phyloP scores from a whole-genome alignment of 1,140 invertebrate species.

The Colletes latitarsis region DNA sequence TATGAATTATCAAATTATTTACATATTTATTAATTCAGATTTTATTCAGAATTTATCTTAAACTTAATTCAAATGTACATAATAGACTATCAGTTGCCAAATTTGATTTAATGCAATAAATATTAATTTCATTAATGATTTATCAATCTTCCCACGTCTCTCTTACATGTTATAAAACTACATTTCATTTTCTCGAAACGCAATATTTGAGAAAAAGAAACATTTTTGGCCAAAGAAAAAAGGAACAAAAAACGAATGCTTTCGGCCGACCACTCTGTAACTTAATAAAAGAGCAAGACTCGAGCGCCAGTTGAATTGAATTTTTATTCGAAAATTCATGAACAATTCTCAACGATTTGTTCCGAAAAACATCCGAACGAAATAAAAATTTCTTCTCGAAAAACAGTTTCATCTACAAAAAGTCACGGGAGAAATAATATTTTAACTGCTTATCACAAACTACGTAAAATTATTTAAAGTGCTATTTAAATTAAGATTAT shows the following conservation, averaged over 20 bases:
- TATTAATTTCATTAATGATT: neutral
- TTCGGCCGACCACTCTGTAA: constrained; percentile 28
- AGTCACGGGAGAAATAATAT: constrained; percentile 6
- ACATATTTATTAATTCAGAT: neutral
- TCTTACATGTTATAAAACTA: constrained; percentile 32
- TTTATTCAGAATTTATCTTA: constrained; percentile 5
- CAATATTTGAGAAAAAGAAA: neutral
- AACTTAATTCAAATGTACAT: neutral
- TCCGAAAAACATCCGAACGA: neutral
- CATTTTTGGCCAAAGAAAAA: neutral
- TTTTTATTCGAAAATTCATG: constrained; percentile 43
- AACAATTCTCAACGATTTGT: constrained; percentile 7
- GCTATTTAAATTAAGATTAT: constrained; percentile 8
- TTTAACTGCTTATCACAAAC: neutral
- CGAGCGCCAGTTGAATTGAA: constrained; percentile 28
- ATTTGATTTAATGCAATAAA: neutral
- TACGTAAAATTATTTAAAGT: constrained; percentile 8
- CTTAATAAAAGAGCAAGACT: constrained; percentile 41
- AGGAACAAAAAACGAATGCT: constrained; percentile 38
- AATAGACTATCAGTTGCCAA: constrained; percentile 4
- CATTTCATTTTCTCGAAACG: constrained; percentile 32
- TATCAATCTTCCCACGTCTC: constrained; percentile 25
- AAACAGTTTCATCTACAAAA: constrained; percentile 25
- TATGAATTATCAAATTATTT: constrained; percentile 15
- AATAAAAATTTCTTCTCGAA: neutral